phyloP scores from a whole-genome alignment of 1,140 invertebrate species.

The Drosophila ogumai region DNA sequence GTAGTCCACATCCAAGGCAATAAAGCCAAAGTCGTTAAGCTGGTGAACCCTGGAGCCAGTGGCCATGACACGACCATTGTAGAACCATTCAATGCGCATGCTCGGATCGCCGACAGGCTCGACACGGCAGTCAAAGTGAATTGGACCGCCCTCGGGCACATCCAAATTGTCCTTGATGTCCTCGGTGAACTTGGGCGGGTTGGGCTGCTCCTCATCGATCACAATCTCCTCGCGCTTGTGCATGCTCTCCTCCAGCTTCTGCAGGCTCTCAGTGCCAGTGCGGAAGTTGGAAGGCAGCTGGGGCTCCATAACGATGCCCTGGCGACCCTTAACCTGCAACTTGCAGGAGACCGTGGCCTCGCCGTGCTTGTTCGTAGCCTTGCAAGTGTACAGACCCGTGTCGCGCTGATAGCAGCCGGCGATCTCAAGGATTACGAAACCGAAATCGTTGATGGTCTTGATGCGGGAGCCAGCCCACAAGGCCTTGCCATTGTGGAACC shows the following conservation, averaged over 20 bases:
- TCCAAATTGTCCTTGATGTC: constrained; percentile 94
- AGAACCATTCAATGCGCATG: constrained; percentile 97
- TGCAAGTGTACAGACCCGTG: constrained; percentile 95
- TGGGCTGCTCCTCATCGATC: constrained; percentile 92
- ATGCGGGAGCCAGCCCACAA: constrained; percentile 94
- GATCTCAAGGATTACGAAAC: constrained; percentile 96
- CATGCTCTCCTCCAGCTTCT: constrained; percentile 94
- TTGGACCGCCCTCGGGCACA: constrained; percentile 93
- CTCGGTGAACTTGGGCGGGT: constrained; percentile 93
- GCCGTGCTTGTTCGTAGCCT: constrained; percentile 95
- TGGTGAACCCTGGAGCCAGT: constrained; percentile 95
- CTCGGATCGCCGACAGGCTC: constrained; percentile 94
- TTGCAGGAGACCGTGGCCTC: constrained; percentile 95
- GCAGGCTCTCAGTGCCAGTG: constrained; percentile 94
- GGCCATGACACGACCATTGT: constrained; percentile 94
- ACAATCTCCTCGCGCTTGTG: constrained; percentile 94
- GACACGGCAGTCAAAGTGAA: constrained; percentile 96
- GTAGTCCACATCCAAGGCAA: constrained; percentile 94
- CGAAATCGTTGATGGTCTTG: constrained; percentile 97
- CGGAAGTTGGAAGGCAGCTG: constrained; percentile 94
- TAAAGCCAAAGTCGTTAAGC: constrained; percentile 97
- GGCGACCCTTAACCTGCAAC: constrained; percentile 92
- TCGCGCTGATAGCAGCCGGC: constrained; percentile 95
- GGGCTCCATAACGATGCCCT: constrained; percentile 95
- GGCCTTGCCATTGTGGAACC: constrained; percentile 98